phyloP scores from a whole-genome alignment of 2,113 vertebrate genomes.

The Lagopus leucura region DNA sequence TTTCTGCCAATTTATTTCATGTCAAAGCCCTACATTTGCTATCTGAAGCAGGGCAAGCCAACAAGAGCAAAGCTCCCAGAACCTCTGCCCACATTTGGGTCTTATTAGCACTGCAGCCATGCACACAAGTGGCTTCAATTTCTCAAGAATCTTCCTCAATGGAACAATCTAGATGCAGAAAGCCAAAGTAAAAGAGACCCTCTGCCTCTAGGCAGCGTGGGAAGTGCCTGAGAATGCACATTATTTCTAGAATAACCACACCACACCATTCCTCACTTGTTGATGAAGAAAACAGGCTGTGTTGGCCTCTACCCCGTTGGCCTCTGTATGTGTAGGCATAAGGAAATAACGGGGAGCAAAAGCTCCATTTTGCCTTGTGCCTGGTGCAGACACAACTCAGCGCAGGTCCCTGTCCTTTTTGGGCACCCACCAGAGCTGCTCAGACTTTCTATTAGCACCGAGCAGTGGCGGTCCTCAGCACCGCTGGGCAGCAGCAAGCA shows the following conservation, averaged over 20 bases:
- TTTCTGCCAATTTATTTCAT: neutral
- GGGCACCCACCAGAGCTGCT: neutral
- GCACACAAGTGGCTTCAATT: neutral
- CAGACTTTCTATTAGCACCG: neutral
- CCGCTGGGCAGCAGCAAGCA: neutral
- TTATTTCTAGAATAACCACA: neutral
- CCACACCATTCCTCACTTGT: neutral
- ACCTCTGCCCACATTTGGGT: neutral
- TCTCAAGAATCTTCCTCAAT: neutral
- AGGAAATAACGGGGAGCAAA: neutral
- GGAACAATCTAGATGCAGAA: neutral
- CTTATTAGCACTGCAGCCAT: neutral
- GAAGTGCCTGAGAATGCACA: neutral
- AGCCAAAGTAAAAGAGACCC: neutral
- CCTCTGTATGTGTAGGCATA: neutral
- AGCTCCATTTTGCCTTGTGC: neutral
- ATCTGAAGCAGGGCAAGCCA: neutral
- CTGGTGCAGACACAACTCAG: neutral
- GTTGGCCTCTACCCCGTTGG: neutral
- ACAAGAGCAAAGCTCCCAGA: neutral
- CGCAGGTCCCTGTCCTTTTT: neutral
- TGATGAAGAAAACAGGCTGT: rapidly evolving
- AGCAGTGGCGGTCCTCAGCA: rapidly evolving
- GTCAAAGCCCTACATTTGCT: neutral
- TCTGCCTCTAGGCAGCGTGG: rapidly evolving